Conservation (phyloP, 2,797 vertebrate genomes). For the Nyctibius grandis region DNA sequence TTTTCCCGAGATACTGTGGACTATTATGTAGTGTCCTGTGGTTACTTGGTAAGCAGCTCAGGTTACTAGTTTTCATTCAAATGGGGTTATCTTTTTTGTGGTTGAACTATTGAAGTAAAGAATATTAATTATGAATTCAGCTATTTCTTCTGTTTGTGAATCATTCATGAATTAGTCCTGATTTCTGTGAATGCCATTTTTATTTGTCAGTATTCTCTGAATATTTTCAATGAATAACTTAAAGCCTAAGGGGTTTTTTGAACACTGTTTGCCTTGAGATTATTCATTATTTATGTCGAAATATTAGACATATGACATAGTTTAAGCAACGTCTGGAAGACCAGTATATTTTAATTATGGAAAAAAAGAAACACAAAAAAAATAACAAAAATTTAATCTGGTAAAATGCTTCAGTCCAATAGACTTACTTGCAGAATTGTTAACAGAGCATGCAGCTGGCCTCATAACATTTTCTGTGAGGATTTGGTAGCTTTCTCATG, state of each 20-base stretch:
- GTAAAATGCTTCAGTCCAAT: neutral
- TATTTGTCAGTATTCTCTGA: conserved; percentile 11
- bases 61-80: neutral
- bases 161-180: conserved; percentile 12
- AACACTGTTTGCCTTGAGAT: neutral
- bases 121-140: conserved; percentile 23
- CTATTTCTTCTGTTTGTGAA: conserved; percentile 30
- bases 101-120: neutral
- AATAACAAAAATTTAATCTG: neutral
- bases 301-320: neutral
- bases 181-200: conserved; percentile 1
- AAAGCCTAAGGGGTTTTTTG: neutral
- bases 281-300: neutral
- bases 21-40: neutral
- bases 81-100: neutral
- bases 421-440: neutral
- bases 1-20: neutral
- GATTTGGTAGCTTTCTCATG: neutral
- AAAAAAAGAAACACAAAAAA: neutral
- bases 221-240: neutral
- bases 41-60: neutral
- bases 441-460: neutral
- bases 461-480: neutral
- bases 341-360: neutral
- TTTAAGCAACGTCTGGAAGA: neutral